Evolutionary conservation across 1,140 invertebrate genomes (phyloP), one percentile per base, ranked within the genome.

Genomic region (Drosophila leontia): DNA sequence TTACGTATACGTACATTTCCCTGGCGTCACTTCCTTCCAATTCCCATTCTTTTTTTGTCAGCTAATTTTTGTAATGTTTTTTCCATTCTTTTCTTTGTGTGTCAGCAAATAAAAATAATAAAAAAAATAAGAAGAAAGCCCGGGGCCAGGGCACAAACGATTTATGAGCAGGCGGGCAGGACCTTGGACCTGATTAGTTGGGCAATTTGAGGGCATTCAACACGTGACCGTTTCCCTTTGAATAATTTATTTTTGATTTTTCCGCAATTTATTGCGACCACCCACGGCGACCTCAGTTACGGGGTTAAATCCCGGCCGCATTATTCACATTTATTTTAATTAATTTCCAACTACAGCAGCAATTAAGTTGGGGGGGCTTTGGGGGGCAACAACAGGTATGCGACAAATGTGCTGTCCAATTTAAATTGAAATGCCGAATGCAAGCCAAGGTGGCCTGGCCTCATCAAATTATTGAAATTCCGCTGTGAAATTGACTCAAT

Each of bases 11-110:
- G 48, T 51, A 56, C 65, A 68, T 61, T 76, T 87, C 67, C 71
- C 80, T 41, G 37, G 55, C 75, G 47, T 62, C 60, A 59, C 56
- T 68, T 77, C 64, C 79, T 60, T 19, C 34, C 63, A 69, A 44
- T 60, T 55, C 29, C 7, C 13, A n/a, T 4, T 17, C 29, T 17
- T 7, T 7, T 51, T 51, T 74, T 84, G 65, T 44, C 45, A 60
- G 65, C 85, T 90, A 84, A 88, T 90, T 88, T 88, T 74, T 69
- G 78, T 84, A 74, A 69, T 88, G 74, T 84, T 88, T 87, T 76
- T 35, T 26, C 47, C 35, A 65, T 63, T 67, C 51, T 35, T 59
- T 75, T 60, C 51, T 71, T 79, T 83, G 55, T 58, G 44, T 42
- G 67, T 50, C 68, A 51, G 70, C 70, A 50, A 72, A 51, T 59